Conservation (phyloP, 1,140 invertebrate species). For the Rhopalosiphum maidis region DNA sequence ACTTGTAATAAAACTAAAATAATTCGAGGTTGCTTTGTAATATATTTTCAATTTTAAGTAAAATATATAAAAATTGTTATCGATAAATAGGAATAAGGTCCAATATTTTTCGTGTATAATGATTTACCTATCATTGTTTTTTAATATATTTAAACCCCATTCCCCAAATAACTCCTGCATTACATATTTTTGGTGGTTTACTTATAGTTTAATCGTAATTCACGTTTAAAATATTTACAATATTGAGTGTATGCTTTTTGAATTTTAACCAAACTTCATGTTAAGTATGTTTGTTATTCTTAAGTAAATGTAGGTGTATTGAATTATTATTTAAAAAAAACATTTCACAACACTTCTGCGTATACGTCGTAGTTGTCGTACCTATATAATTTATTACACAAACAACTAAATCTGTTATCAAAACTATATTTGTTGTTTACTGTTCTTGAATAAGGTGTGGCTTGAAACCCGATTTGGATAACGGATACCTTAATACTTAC, state of each 20-base stretch:
- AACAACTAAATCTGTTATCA: conserved; percentile 38
- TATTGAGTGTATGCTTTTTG: not conserved
- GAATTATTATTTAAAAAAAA: not conserved
- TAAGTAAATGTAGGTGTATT: not conserved
- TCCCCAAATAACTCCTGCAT: not conserved
- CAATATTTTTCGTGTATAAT: not conserved
- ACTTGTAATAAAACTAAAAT: not conserved
- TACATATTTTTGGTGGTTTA: not conserved
- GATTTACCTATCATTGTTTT: not conserved
- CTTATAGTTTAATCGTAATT: not conserved
- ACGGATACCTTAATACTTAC: not conserved
- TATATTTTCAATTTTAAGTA: not conserved
- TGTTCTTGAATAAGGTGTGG: not conserved
- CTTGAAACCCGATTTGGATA: not conserved
- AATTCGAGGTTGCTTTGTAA: not conserved
- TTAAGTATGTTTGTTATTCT: not conserved
- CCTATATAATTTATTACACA: not conserved
- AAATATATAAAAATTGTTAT: not conserved
- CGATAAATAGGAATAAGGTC: not conserved
- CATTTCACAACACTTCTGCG: not conserved
- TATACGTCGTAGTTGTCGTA: not conserved
- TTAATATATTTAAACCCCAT: not conserved
- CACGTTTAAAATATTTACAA: not conserved
- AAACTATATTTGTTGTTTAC: conserved; percentile 19
- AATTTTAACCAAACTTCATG: not conserved